A percentile compares a stretch with the other conserved stretches of the same genome.
These are phyloP conservation scores for Selene dorsalis DNA, from an alignment of 2,797 vertebrate species.

Conservation along the genomic window DNA sequence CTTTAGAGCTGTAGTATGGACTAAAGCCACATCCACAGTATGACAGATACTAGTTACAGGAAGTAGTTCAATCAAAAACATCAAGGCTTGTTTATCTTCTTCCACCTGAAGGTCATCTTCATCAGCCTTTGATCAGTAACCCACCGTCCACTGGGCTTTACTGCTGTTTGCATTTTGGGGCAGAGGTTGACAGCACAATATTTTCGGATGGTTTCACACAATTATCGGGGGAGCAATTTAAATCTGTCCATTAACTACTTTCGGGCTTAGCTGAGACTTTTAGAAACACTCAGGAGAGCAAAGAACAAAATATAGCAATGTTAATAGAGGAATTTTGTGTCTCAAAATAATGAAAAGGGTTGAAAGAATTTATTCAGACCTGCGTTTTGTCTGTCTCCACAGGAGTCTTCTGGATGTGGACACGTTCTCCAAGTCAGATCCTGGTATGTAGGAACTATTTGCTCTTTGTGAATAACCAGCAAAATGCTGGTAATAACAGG, in stretches of 20 bases:
- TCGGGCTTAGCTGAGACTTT: slow-evolving; percentile 20
- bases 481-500: background rate
- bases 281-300: background rate
- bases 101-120: slow-evolving; percentile 12
- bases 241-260: slow-evolving; percentile 41
- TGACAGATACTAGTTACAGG: background rate
- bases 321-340: slow-evolving; percentile 41
- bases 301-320: slow-evolving; percentile 31
- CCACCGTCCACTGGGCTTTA: background rate
- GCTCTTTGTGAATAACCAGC: background rate
- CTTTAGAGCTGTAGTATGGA: background rate
- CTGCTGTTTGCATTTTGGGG: background rate
- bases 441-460: slow-evolving; percentile 84
- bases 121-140: slow-evolving; percentile 14
- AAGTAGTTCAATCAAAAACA: background rate
- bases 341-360: background rate
- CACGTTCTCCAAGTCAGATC: slow-evolving; percentile 96
- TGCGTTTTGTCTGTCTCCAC: slow-evolving; percentile 46
- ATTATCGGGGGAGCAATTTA: slow-evolving; percentile 25
- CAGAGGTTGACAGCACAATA: background rate
- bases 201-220: slow-evolving; percentile 11
- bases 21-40: no score
- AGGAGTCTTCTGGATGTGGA: slow-evolving; percentile 95
- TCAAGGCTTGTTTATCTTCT: background rate
- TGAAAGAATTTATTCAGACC: slow-evolving; percentile 22